phyloP scores from a whole-genome alignment of 2,888 invertebrate species.

The Ommatoiulus sabulosus region DNA sequence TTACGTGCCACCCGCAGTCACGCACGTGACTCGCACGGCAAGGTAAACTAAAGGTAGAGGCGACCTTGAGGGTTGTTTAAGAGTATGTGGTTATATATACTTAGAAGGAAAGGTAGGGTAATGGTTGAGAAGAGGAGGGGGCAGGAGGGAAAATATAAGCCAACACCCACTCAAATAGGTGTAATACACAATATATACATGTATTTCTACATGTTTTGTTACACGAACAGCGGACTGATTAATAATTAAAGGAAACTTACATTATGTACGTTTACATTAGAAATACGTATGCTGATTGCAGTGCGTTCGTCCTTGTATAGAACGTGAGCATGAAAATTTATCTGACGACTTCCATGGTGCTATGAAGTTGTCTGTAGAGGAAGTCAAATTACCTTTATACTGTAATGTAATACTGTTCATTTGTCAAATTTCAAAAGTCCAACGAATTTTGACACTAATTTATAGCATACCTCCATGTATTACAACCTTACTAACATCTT shows the following conservation, averaged over 20 bases:
- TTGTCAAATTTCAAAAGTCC: no score
- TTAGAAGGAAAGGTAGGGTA: not conserved
- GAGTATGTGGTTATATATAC: not conserved
- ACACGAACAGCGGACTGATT: not conserved
- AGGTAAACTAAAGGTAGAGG: not conserved
- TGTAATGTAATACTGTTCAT: no score
- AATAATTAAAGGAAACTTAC: not conserved
- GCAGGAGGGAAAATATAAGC: not conserved
- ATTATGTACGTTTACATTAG: no score
- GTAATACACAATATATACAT: not conserved
- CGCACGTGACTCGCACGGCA: conserved; percentile 6
- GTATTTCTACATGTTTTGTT: not conserved
- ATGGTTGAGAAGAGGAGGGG: not conserved
- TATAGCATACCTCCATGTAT: no score
- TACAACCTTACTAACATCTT: no score
- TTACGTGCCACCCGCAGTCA: conserved; percentile 23
- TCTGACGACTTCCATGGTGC: no score
- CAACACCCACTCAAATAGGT: not conserved
- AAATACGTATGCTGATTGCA: no score
- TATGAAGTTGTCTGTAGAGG: no score
- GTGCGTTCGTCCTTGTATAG: no score
- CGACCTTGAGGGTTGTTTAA: conserved; percentile 19
- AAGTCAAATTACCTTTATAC: no score
- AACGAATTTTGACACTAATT: no score
- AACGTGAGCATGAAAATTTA: no score